Percentiles rank a stretch among this genome's conserved stretches.
Evolutionary conservation across 2,888 invertebrate genomes (phyloP).

Genomic region (Mongoloraphidia duomilia): DNA sequence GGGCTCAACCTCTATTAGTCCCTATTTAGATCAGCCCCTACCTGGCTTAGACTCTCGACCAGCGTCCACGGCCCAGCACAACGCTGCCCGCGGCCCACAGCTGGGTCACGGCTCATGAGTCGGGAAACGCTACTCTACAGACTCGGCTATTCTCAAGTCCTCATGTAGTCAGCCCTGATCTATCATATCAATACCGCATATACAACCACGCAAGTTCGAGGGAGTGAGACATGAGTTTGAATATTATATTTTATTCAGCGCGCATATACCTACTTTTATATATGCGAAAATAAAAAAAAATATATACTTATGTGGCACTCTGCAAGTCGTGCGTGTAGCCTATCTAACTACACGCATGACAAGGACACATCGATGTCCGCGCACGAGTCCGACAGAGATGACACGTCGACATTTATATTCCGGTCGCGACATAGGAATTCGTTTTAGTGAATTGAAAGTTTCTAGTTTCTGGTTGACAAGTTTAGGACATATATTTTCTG

Average conservation of each 20-base stretch:
- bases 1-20: too few relatives aligned
- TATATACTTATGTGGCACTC: neutral
- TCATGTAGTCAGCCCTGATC: too few relatives aligned
- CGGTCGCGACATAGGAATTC: conserved; percentile 2
- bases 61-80: too few relatives aligned
- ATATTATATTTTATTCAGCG: neutral
- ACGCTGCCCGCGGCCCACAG: too few relatives aligned
- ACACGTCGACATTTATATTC: conserved; percentile 3
- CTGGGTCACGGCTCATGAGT: too few relatives aligned
- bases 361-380: neutral
- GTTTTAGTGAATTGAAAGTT: conserved; percentile 8
- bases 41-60: too few relatives aligned
- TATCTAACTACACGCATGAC: neutral
- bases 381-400: neutral
- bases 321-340: neutral
- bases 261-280: neutral
- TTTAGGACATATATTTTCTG: conserved; percentile 1
- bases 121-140: too few relatives aligned
- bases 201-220: too few relatives aligned
- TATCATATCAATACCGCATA: too few relatives aligned
- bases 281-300: neutral
- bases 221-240: too few relatives aligned
- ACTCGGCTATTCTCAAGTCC: too few relatives aligned
- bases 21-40: too few relatives aligned
- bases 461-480: conserved; percentile 8